Percentiles rank a stretch among this genome's conserved stretches.
Conservation (phyloP, 2,888 invertebrate genomes). For the Penaeus monodon region DNA sequence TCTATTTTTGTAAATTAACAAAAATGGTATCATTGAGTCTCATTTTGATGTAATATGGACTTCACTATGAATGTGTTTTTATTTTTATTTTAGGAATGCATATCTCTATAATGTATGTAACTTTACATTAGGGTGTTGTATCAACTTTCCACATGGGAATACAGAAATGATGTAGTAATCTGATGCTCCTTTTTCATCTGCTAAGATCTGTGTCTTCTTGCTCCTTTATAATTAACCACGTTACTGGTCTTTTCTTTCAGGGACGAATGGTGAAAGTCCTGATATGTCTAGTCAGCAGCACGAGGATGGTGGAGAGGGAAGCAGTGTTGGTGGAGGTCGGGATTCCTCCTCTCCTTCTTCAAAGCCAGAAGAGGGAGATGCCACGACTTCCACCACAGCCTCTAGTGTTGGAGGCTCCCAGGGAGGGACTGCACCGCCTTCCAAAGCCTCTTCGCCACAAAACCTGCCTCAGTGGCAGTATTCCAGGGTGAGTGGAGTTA, state of each 20-base stretch:
- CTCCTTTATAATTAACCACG: too few relatives aligned
- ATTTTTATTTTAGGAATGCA: too few relatives aligned
- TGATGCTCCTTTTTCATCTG: too few relatives aligned
- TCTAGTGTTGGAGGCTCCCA: constrained; percentile 29
- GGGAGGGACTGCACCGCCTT: constrained; percentile 30
- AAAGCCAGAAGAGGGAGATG: constrained; percentile 46
- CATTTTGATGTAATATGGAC: too few relatives aligned
- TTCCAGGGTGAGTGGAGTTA: constrained; percentile 34
- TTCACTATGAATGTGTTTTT: too few relatives aligned
- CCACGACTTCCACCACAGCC: constrained; percentile 22
- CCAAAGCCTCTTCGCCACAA: constrained; percentile 39
- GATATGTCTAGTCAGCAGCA: constrained; percentile 56
- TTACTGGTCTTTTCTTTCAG: constrained; percentile 15
- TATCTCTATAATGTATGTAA: too few relatives aligned
- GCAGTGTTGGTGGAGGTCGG: constrained; percentile 32
- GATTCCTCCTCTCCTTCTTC: constrained; percentile 36
- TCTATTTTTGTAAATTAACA: too few relatives aligned
- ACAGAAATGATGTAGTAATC: too few relatives aligned
- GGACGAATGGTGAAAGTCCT: constrained; percentile 38
- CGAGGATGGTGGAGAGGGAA: constrained; percentile 37
- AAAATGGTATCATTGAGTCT: too few relatives aligned
- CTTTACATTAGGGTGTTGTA: too few relatives aligned
- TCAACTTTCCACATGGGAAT: too few relatives aligned
- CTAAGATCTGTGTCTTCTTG: too few relatives aligned
- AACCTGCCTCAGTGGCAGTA: constrained; percentile 37